Conservation (phyloP, 2,888 invertebrate genomes). For the Plusia festucae region DNA sequence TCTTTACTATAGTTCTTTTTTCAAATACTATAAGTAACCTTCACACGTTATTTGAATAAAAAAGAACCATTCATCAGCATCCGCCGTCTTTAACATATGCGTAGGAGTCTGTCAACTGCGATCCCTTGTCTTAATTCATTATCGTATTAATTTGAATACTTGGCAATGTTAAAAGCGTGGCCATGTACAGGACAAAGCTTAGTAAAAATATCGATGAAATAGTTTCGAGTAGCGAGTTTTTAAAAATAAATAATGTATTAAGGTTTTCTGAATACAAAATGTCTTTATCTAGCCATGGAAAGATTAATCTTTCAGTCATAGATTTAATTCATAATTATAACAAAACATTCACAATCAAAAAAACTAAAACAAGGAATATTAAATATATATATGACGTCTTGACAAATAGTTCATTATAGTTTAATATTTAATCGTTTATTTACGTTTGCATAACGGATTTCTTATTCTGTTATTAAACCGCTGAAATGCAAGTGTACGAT, state of each 20-base stretch:
- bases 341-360: too few relatives aligned
- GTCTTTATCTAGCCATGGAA: background rate
- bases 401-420: background rate
- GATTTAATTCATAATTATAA: too few relatives aligned
- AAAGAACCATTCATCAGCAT: constrained; percentile 66
- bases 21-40: constrained; percentile 28
- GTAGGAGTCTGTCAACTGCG: constrained; percentile 71
- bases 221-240: background rate
- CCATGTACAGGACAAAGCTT: constrained; percentile 12
- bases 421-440: background rate
- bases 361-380: background rate
- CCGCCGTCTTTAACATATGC: constrained; percentile 64
- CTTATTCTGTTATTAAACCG: constrained; percentile 42
- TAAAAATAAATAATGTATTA: too few relatives aligned
- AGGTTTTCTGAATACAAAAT: background rate
- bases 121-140: constrained; percentile 65
- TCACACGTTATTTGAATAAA: constrained; percentile 53
- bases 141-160: constrained; percentile 42
- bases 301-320: background rate
- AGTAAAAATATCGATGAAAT: background rate
- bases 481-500: constrained; percentile 35
- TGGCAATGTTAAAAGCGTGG: constrained; percentile 16
- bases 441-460: constrained; percentile 13
- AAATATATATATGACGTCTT: background rate
- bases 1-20: constrained; percentile 4